These are phyloP conservation scores for Pseudomyrmex gracilis DNA, from an alignment of 1,140 invertebrate species.

Conservation along the genomic window DNA sequence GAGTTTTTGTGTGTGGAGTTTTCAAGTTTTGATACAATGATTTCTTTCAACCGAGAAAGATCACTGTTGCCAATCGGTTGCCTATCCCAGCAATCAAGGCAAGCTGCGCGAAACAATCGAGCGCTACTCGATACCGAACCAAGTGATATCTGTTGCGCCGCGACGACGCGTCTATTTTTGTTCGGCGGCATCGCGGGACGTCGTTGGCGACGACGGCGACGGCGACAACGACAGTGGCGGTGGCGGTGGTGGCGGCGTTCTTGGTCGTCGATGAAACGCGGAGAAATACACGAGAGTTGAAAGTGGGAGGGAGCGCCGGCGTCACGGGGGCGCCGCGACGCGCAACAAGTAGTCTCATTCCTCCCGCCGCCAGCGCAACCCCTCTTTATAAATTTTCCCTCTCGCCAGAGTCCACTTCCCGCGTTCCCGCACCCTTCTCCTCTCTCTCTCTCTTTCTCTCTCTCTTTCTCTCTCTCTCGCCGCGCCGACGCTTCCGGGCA, in stretches of 20 bases:
- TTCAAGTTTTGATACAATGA: conserved; percentile 17
- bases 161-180: conserved; percentile 82
- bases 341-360: conserved; percentile 74
- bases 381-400: conserved; percentile 77
- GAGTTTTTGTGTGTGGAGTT: background rate
- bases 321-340: conserved; percentile 74
- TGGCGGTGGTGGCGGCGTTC: conserved; percentile 33
- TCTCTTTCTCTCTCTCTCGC: conserved; percentile 19
- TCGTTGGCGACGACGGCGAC: conserved; percentile 64
- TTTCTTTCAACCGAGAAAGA: background rate
- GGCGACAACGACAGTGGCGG: conserved; percentile 41
- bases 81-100: conserved; percentile 16
- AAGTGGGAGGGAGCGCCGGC: conserved; percentile 47
- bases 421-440: conserved; percentile 18
- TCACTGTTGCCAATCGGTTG: background rate
- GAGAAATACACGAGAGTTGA: conserved; percentile 12
- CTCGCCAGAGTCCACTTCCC: conserved; percentile 64
- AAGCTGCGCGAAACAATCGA: background rate
- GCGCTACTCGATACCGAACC: conserved; percentile 39
- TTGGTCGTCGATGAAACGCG: conserved; percentile 55
- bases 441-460: conserved; percentile 11
- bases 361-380: conserved; percentile 46
- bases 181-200: conserved; percentile 73
- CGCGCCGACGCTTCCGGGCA: conserved; percentile 31
- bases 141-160: conserved; percentile 83